Evolutionary conservation across 2,888 invertebrate genomes (phyloP).

Genomic region (Eupithecia pulchellata): DNA sequence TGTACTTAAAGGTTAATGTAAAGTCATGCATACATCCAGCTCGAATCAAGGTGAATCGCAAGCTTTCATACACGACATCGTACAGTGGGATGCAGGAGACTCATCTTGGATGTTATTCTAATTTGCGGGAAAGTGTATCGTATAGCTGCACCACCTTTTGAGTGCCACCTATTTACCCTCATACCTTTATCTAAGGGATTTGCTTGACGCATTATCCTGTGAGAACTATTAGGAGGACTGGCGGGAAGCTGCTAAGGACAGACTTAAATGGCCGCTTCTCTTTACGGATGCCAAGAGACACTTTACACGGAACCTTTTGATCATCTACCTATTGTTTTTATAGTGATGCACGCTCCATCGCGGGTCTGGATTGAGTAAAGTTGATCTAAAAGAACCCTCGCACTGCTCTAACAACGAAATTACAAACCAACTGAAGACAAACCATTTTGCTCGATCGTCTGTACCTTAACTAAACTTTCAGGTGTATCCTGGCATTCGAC

Average conservation of each 20-base stretch:
- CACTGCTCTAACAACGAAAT: neutral
- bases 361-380: too few relatives aligned
- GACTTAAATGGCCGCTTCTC: too few relatives aligned
- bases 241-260: too few relatives aligned
- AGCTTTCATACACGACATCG: constrained; percentile 27
- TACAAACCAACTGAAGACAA: neutral
- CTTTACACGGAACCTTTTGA: neutral
- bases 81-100: neutral
- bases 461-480: neutral
- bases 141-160: too few relatives aligned
- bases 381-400: neutral
- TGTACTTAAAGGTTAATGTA: too few relatives aligned
- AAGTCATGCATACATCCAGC: constrained; percentile 54
- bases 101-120: too few relatives aligned
- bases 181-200: too few relatives aligned
- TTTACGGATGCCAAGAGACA: neutral
- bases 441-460: neutral
- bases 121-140: too few relatives aligned
- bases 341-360: neutral
- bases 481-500: constrained; percentile 1
- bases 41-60: constrained; percentile 56
- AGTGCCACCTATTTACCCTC: too few relatives aligned
- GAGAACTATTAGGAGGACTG: too few relatives aligned
- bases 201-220: too few relatives aligned
- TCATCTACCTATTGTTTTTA: neutral